Evolutionary conservation across 2,113 vertebrate genomes (phyloP), one percentile per base, ranked within the genome.

Genomic region (Pseudopipra pipra): DNA sequence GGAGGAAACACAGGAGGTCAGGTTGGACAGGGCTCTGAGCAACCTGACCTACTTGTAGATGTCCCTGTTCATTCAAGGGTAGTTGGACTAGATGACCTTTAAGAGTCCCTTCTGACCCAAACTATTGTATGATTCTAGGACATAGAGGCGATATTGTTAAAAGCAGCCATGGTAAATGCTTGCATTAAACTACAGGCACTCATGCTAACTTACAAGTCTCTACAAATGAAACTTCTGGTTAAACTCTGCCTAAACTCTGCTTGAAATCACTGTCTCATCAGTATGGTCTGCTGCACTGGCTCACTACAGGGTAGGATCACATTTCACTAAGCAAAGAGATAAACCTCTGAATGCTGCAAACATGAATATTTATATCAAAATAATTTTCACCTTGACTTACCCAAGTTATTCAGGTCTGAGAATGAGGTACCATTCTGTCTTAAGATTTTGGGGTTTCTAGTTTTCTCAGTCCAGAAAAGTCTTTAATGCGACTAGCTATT

Each of bases 291-390:
- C 55, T 70, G 25, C 55, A 43, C 22, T 88, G 65, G 19, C 35
- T 85, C 51, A n/a, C 66, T 82, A 52, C 20, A 82, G 83, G 46
- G 47, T 66, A 0, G 0, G 46, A 85, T 56, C 37, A 37, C 30
- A 78, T 85, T 73, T 95, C 21, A 35, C 31, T 56, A 74, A 81
- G 41, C 21, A 62, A 77, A 74, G 21, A 58, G 28, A 55, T 80
- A 87, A 81, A 81, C 27, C 41, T 74, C n/a, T 74, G 46, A 92
- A 81, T 70, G n/a, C 5, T 56, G 27, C 27, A 82, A 31, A 62
- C 43, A 67, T 52, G 31, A 94, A 71, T 88, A 85, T 54, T 49
- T 75, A 33, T 10, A 96, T 78, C 16, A 82, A 90, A 92, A 85
- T 58, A 2, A 62, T 85, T 85, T 94, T 92, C 37, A 71, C 30